Percentiles rank a stretch among this genome's conserved stretches.
Evolutionary conservation across 2,888 invertebrate genomes (phyloP).

Genomic region (Listrodromus nycthemerus): DNA sequence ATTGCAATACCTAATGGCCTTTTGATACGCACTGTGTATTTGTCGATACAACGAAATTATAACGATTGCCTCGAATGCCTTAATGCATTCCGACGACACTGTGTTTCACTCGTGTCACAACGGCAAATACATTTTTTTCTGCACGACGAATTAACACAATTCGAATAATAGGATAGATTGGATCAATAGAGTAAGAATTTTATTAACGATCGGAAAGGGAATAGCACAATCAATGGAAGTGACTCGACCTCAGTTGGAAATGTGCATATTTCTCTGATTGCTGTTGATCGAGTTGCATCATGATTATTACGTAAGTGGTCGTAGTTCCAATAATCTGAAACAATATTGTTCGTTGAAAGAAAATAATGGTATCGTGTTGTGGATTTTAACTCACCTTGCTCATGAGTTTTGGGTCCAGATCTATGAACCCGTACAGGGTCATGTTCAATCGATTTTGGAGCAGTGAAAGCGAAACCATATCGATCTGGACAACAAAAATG

Average conservation of each 20-base stretch:
- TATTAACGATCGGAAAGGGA: neutral
- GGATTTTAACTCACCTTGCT: slow-evolving; percentile 36
- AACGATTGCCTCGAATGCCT: neutral
- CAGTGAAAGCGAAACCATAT: slow-evolving; percentile 44
- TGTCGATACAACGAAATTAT: slow-evolving; percentile 17
- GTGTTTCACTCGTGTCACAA: neutral
- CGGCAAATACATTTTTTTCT: neutral
- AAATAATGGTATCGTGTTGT: neutral
- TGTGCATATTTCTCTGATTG: slow-evolving; percentile 3
- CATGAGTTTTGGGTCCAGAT: slow-evolving; percentile 33
- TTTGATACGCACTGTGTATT: neutral
- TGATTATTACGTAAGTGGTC: slow-evolving; percentile 35
- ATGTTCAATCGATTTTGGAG: slow-evolving; percentile 32
- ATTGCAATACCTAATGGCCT: neutral
- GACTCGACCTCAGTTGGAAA: slow-evolving; percentile 13
- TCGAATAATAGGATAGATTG: slow-evolving; percentile 4
- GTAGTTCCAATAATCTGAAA: slow-evolving; percentile 29
- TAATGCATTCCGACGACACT: neutral
- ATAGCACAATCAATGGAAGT: slow-evolving; percentile 26
- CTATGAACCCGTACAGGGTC: slow-evolving; percentile 39
- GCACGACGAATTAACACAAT: neutral
- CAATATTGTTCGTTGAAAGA: neutral
- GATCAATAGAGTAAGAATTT: neutral
- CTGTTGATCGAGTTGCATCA: slow-evolving; percentile 31
- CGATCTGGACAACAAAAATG: slow-evolving; percentile 12